Conservation (phyloP, 2,888 invertebrate species). For the Limnephilus lunatus region DNA sequence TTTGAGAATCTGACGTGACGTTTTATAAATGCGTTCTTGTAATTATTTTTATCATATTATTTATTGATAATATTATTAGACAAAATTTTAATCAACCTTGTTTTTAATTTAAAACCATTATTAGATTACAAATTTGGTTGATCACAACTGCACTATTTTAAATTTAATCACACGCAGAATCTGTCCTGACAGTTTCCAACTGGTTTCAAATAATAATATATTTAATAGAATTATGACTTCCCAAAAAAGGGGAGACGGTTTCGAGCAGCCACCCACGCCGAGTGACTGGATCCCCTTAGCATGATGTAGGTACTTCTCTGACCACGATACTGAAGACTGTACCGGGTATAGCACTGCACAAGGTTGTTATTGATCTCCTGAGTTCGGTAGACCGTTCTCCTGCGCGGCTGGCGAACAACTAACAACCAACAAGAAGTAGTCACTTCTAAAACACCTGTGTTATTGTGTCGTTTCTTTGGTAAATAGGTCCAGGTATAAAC, state of each 20-base stretch:
- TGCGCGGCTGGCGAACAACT: conserved; percentile 4
- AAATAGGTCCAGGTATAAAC: neutral
- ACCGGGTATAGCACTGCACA: neutral
- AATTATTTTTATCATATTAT: neutral
- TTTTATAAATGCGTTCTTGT: neutral
- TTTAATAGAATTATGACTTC: neutral
- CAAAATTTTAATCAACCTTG: too few species aligned
- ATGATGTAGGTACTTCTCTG: neutral
- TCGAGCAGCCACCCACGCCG: neutral
- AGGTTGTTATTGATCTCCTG: neutral
- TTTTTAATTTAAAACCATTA: too few species aligned
- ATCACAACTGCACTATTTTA: neutral
- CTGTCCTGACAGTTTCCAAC: neutral
- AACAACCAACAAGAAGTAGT: neutral
- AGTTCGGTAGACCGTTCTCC: neutral
- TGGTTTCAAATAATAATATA: neutral
- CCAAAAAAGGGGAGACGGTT: neutral
- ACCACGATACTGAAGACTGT: neutral
- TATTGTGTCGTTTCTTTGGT: neutral
- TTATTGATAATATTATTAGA: too few species aligned
- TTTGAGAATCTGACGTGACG: neutral
- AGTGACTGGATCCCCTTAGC: neutral
- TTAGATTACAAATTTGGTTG: neutral
- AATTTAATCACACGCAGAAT: neutral
- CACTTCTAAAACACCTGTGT: neutral